Evolutionary conservation across 2,888 invertebrate species (phyloP), one percentile per base, ranked within the genome.

Genomic region (Sipha maydis): DNA sequence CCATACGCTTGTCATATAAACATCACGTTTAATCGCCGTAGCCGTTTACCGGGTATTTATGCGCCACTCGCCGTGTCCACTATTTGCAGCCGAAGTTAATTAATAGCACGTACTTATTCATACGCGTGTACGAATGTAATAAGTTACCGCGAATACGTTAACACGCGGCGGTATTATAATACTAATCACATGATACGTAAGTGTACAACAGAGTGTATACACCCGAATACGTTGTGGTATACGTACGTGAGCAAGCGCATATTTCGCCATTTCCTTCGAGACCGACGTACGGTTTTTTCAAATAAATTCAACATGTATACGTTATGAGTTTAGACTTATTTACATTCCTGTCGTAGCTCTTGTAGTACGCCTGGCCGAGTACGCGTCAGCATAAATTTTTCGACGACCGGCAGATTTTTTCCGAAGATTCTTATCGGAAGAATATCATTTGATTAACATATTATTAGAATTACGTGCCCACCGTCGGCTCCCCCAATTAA

Each of bases 391-490:
- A 19, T 14, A 21, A 3, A 9, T 78, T 54, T 78, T 14, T n/a
- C 25, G 34, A 17, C 69, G 9, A 9, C 61, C n/a, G 38, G 19
- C 56, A 21, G 61, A n/a, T 38, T 48, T 73, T 76, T 38, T 8
- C 4, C 61, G 9, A 76, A 28, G 84, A 76, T 84, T 28, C 25
- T 85, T 85, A 85, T 67, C 84, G 8, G 19, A 85, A 28, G 3
- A 41, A 67, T 56, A 28, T 11, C 11, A 1, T 25, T 7, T n/a
- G n/a, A 84, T 84, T 41, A 61, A 76, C 71, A 69, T 83, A 61
- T 38, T 67, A 14, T 79, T n/a, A 3, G 41, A 25, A 28, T 1
- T 17, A 11, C n/a, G 25, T 38, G 17, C 34, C 19, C 19, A 38
- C 34, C 34, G 28, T 28, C 9, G 67, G 67, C 31, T 73, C n/a